These are phyloP conservation scores for Incurvaria masculella DNA, from an alignment of 2,888 invertebrate species.

Conservation along the genomic window DNA sequence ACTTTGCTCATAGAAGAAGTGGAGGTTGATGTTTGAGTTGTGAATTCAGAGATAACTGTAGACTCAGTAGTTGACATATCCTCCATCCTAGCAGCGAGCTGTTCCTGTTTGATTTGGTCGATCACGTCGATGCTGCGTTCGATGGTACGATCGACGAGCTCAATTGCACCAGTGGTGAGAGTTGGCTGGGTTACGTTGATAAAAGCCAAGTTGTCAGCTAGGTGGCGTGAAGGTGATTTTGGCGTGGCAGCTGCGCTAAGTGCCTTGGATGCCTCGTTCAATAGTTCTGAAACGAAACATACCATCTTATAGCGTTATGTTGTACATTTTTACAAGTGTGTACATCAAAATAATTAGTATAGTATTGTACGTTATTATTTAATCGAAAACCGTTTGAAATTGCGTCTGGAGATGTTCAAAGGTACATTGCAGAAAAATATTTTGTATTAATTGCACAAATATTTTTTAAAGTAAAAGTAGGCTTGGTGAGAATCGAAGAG, in stretches of 20 bases:
- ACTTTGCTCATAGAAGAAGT: constrained; percentile 44
- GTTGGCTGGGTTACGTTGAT: constrained; percentile 53
- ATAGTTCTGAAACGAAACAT: constrained; percentile 34
- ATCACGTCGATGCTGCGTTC: constrained; percentile 44
- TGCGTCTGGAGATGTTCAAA: too few species aligned
- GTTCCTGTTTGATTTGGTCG: constrained; percentile 44
- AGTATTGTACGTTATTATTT: too few species aligned
- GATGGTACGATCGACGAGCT: constrained; percentile 49
- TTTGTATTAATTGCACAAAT: too few species aligned
- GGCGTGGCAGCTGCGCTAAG: constrained; percentile 39
- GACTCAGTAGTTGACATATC: constrained; percentile 29
- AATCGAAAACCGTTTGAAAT: too few species aligned
- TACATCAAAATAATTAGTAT: too few species aligned
- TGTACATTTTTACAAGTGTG: too few species aligned
- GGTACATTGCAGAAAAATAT: too few species aligned
- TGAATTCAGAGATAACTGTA: constrained; percentile 41
- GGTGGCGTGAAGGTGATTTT: constrained; percentile 47
- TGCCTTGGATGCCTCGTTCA: constrained; percentile 37
- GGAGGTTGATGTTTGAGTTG: constrained; percentile 42
- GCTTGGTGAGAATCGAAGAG: too few species aligned
- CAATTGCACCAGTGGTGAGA: constrained; percentile 52
- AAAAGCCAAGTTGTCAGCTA: constrained; percentile 45
- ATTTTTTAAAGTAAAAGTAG: too few species aligned
- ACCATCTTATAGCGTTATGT: too few species aligned
- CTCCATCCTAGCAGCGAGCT: constrained; percentile 42